Percentiles rank a stretch among this genome's conserved stretches.
phyloP scores from a whole-genome alignment of 2,888 invertebrate species.

The Anoncus sp. region DNA sequence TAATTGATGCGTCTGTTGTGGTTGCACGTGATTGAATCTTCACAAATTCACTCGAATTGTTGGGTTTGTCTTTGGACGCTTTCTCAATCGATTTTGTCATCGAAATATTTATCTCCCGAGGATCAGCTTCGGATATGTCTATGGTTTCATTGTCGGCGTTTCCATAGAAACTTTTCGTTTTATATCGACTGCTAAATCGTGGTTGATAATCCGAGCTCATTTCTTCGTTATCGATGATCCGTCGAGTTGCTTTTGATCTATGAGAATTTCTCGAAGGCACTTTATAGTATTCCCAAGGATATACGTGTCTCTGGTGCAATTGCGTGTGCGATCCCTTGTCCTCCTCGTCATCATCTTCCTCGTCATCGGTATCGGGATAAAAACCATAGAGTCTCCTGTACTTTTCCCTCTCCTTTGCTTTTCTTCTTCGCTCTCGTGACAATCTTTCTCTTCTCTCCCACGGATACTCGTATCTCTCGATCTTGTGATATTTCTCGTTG shows the following conservation, averaged over 20 bases:
- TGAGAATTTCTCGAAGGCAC: constrained; percentile 56
- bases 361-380: constrained; percentile 50
- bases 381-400: constrained; percentile 50
- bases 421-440: constrained; percentile 63
- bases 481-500: constrained; percentile 50
- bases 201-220: constrained; percentile 67
- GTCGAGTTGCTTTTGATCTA: constrained; percentile 21
- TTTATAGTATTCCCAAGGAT: constrained; percentile 70
- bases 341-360: constrained; percentile 61
- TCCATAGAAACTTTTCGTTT: constrained; percentile 25
- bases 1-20: background rate
- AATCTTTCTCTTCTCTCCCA: constrained; percentile 79
- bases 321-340: constrained; percentile 57
- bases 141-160: constrained; percentile 44
- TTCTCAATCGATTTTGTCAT: constrained; percentile 47
- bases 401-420: constrained; percentile 44
- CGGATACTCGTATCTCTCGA: constrained; percentile 77
- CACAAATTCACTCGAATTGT: background rate
- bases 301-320: constrained; percentile 41
- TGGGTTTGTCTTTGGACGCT: background rate
- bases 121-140: constrained; percentile 49
- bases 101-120: constrained; percentile 61
- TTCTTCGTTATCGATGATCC: constrained; percentile 64
- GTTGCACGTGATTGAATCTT: constrained; percentile 7
- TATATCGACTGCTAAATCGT: constrained; percentile 75